Evolutionary conservation across 2,113 vertebrate species (phyloP), one percentile per base, ranked within the genome.

Genomic region (Promerops cafer): DNA sequence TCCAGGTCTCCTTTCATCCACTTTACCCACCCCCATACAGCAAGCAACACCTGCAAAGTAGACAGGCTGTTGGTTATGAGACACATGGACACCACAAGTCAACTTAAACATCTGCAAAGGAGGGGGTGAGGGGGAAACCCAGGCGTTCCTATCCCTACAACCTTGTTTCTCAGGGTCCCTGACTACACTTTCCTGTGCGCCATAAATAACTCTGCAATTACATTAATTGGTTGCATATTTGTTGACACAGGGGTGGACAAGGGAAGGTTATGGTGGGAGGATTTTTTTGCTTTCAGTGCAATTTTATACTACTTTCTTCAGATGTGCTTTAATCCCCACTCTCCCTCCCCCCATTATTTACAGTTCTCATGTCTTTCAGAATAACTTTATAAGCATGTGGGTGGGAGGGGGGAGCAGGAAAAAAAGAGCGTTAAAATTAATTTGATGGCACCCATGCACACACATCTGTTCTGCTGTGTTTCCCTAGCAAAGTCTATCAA

Each of bases 141-240:
- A 81, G 96, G 72, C 89, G 64, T 95, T 97, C 85, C 87, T 95
- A 86, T 96, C 94, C 95, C 91, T 78, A 54, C 89, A 96, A 95
- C 83, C 94, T 95, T 91, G 94, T 97, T 98, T 97, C 97, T 97
- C 94, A 97, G 97, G 96, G 87, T 95, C 97, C 94, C 69, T 94
- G 97, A 97, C 97, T 97, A 96, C 96, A 94, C 97, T 98, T 97
- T 98, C 97, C 97, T 97, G 97, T 97, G 96, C 8, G 11, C 97
- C 97, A 93, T 98, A 98, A 98, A 98, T 98, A 98, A 98, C 98
- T 97, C 97, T 65, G 96, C 97, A 98, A 98, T 98, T 98, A 98
- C 94, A 97, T 98, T 98, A 98, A 98, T 98, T 98, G 98, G 98
- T 98, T 98, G 97, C 98, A 98, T 98, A 98, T 98, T 98, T 98